Conservation (phyloP, 2,113 vertebrate species). For the Gobiocypris rarus region DNA sequence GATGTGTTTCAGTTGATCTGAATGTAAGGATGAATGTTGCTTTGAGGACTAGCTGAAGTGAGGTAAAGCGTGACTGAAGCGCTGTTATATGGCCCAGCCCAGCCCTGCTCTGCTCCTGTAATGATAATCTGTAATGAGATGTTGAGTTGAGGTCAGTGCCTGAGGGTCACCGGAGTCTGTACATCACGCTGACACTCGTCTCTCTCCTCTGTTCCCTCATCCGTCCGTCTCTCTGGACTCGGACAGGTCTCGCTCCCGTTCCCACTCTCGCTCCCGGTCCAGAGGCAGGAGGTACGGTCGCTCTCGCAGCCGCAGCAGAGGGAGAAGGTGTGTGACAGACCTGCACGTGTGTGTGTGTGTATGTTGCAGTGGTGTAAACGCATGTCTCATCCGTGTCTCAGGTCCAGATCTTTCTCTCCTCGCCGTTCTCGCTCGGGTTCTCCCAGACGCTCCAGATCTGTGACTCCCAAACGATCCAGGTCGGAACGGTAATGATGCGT, state of each 20-base stretch:
- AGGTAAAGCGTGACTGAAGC: no score
- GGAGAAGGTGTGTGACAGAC: constrained; percentile 77
- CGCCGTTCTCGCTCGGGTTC: constrained; percentile 82
- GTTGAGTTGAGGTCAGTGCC: not conserved
- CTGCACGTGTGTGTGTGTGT: constrained; percentile 58
- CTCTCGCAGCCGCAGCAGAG: constrained; percentile 82
- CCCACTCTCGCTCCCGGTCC: constrained; percentile 83
- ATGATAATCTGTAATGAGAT: not conserved
- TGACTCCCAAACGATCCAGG: constrained; percentile 83
- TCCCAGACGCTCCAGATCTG: constrained; percentile 81
- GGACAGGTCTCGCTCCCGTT: constrained; percentile 81
- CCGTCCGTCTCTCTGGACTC: constrained; percentile 9
- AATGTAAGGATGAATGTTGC: no score
- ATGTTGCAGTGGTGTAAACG: not conserved
- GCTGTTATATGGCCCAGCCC: constrained; percentile 76
- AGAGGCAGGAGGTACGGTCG: constrained; percentile 82
- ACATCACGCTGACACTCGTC: not conserved
- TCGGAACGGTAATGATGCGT: no score
- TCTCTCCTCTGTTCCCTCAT: constrained; percentile 28
- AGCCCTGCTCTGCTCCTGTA: not conserved
- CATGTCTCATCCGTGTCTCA: constrained; percentile 6
- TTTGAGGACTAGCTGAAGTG: no score
- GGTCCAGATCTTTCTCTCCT: constrained; percentile 84
- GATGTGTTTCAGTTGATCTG: no score
- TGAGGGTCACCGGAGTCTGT: constrained; percentile 7